Evolutionary conservation across 2,888 invertebrate species (phyloP), one percentile per base, ranked within the genome.

Genomic region (Thecophora atra): DNA sequence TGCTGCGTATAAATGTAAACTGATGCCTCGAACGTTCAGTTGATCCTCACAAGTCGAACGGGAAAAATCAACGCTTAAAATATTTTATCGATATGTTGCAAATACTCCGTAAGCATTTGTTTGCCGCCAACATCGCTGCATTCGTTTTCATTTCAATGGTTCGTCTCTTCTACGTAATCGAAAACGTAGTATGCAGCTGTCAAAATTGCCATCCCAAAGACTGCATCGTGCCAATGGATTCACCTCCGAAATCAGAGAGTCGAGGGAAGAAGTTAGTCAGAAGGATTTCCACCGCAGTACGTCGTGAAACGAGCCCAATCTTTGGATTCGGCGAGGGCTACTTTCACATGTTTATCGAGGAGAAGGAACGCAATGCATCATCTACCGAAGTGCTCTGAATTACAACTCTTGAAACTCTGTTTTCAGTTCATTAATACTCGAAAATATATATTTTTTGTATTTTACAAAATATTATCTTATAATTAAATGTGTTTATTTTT

Each of bases 261-360:
- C 15, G 71, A 73, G 0, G 78, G n/a, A 24, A 30, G 44, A 74
- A 74, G 2, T 78, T 79, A 58, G 77, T 83, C 74, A 78, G 77
- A 56, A 78, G 77, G 47, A 54, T 81, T 19, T 77, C 82, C 54
- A 83, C 82, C 63, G 75, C 76, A 51, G 76, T 80, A 56, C 80
- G 81, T 77, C 76, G 80, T 37, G 77, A 80, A 74, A 79, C 78
- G 47, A 82, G 79, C 82, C 78, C 78, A 1, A 79, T 79, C 17
- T 82, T 83, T 44, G 82, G 81, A 56, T 83, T 78, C 70, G 83
- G 83, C 66, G 83, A 83, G 72, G 83, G 83, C 42, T 82, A 83
- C 74, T 83, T 76, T 71, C 81, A 82, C 76, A 82, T 82, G 47
- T 82, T 82, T 56, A 82, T 82, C 72, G 83, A 83, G 77, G 80